Percentiles rank a stretch among this genome's conserved stretches.
Conservation (phyloP, 2,113 vertebrate genomes). For the Morone chrysops region DNA sequence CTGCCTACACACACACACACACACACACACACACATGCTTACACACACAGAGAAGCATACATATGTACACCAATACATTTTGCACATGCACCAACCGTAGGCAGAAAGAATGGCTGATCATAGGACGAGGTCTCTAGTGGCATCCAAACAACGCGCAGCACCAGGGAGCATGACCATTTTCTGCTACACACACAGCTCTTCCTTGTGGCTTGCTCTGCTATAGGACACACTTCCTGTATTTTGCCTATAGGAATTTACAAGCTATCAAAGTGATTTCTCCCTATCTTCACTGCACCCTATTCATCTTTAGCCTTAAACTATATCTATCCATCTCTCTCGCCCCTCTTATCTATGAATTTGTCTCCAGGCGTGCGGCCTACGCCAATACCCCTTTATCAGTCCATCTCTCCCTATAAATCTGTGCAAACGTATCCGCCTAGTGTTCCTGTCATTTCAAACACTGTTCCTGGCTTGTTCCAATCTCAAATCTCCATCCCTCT, state of each 20-base stretch:
- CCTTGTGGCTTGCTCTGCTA: constrained; percentile 9
- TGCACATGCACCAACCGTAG: constrained; percentile 24
- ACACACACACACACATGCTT: neutral
- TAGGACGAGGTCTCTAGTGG: constrained; percentile 44
- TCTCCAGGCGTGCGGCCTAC: constrained; percentile 31
- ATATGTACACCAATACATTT: constrained; percentile 35
- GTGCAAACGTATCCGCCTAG: constrained; percentile 24
- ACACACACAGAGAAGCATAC: constrained; percentile 39
- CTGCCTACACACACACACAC: constrained; percentile 45
- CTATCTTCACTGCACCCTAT: constrained; percentile 19
- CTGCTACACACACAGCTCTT: constrained; percentile 20
- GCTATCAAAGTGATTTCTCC: constrained; percentile 54
- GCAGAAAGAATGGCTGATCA: constrained; percentile 42
- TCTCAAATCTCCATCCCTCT: constrained; percentile 49
- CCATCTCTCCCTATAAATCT: constrained; percentile 65
- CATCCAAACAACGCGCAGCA: constrained; percentile 29
- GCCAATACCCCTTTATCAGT: constrained; percentile 45
- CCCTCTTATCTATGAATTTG: constrained; percentile 41
- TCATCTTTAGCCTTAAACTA: constrained; percentile 60
- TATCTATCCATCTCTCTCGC: constrained; percentile 42
- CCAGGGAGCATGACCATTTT: constrained; percentile 39
- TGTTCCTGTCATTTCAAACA: constrained; percentile 58
- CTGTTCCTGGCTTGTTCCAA: constrained; percentile 42
- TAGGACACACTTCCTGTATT: constrained; percentile 16
- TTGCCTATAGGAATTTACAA: constrained; percentile 42